Percentiles rank a stretch among this genome's conserved stretches.
These are phyloP conservation scores for Podarcis raffonei DNA, from an alignment of 2,113 vertebrate genomes.

Conservation along the genomic window DNA sequence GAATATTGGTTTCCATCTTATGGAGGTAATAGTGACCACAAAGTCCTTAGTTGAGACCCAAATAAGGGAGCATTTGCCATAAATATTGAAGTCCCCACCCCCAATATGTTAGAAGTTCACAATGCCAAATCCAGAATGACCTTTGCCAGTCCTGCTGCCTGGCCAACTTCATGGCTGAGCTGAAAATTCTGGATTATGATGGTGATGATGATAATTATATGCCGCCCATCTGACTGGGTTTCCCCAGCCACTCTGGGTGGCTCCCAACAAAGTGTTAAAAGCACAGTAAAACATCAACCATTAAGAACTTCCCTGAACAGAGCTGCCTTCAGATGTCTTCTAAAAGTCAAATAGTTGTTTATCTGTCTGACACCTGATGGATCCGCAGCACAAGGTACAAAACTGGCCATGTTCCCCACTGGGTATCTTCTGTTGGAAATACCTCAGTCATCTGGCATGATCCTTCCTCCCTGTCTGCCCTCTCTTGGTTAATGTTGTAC, in stretches of 20 bases:
- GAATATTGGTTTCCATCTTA: neutral
- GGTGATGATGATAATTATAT: too few relatives aligned
- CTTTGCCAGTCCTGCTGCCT: neutral
- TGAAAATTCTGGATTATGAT: too few relatives aligned
- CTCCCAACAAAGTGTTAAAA: too few relatives aligned
- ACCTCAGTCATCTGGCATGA: neutral
- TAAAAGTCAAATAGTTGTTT: too few relatives aligned
- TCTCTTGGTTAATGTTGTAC: neutral
- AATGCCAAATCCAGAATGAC: neutral
- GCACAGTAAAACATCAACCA: too few relatives aligned
- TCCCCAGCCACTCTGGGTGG: too few relatives aligned
- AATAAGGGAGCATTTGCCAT: neutral
- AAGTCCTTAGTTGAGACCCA: neutral
- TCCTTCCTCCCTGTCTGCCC: neutral
- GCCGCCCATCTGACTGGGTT: too few relatives aligned
- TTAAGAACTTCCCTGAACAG: too few relatives aligned
- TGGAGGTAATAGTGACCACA: too few relatives aligned
- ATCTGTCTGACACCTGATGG: too few relatives aligned
- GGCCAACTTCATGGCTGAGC: too few relatives aligned
- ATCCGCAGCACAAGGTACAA: neutral
- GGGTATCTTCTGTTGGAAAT: neutral
- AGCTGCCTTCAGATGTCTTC: too few relatives aligned
- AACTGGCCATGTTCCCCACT: neutral
- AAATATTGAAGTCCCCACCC: neutral
- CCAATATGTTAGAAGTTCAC: neutral